These are phyloP conservation scores for Gerris lacustris DNA, from an alignment of 2,888 invertebrate species.

Conservation along the genomic window DNA sequence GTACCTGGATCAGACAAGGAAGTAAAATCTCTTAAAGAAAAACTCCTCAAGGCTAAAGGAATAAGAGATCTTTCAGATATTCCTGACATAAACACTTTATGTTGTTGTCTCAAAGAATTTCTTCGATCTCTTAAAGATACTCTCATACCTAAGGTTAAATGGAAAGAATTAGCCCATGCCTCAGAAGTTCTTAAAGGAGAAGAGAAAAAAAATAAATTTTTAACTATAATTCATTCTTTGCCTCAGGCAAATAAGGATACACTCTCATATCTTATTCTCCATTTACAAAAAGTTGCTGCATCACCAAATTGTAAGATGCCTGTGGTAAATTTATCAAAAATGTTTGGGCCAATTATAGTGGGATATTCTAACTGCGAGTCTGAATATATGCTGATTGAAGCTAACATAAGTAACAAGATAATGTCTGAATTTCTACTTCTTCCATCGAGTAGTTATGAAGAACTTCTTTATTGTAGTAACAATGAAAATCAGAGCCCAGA, in stretches of 20 bases:
- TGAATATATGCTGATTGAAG: constrained; percentile 56
- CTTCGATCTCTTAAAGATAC: constrained; percentile 79
- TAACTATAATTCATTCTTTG: constrained; percentile 66
- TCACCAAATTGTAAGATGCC: constrained; percentile 76
- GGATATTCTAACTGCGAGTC: constrained; percentile 71
- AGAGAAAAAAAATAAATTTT: constrained; percentile 52
- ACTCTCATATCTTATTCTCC: constrained; percentile 79
- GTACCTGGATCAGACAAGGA: constrained; percentile 81
- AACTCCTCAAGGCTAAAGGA: constrained; percentile 47
- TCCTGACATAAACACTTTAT: constrained; percentile 71
- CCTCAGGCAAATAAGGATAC: constrained; percentile 94
- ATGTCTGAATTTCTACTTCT: neutral
- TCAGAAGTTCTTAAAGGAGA: constrained; percentile 37
- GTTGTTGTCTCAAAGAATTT: constrained; percentile 91
- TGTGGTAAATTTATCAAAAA: constrained; percentile 69
- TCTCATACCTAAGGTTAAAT: constrained; percentile 65
- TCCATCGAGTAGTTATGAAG: neutral
- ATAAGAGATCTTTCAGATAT: constrained; percentile 60
- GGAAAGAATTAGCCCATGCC: constrained; percentile 51
- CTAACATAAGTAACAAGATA: constrained; percentile 60
- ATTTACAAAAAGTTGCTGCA: constrained; percentile 76
- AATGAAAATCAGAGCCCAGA: neutral
- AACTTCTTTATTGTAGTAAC: neutral
- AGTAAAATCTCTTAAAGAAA: constrained; percentile 52
- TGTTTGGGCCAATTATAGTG: constrained; percentile 67